Evolutionary conservation across 2,888 invertebrate genomes (phyloP).

Genomic region (Cepaea hortensis): DNA sequence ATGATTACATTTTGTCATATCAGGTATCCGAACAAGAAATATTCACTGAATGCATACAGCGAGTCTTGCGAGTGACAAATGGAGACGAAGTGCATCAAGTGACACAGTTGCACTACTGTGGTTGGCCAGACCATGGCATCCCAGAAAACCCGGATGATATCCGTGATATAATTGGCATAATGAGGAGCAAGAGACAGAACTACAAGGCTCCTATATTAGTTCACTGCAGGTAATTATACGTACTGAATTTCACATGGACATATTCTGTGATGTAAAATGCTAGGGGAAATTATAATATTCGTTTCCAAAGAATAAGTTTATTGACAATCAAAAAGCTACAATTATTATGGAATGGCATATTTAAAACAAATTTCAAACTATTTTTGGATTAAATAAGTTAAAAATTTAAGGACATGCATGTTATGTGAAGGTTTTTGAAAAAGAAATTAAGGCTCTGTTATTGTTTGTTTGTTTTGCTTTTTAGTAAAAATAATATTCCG

Average conservation of each 20-base stretch:
- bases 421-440: no score
- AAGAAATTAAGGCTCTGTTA: no score
- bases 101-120: constrained; percentile 79
- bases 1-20: not conserved
- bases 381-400: no score
- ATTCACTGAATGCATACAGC: constrained; percentile 78
- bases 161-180: constrained; percentile 78
- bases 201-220: constrained; percentile 79
- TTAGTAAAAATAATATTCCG: no score
- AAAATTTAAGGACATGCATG: no score
- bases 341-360: no score
- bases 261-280: not conserved
- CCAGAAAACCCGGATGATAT: constrained; percentile 77
- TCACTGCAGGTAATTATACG: constrained; percentile 78
- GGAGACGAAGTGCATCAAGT: constrained; percentile 56
- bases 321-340: no score
- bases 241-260: not conserved
- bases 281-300: no score
- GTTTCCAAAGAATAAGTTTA: no score
- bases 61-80: constrained; percentile 77
- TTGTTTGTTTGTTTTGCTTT: no score
- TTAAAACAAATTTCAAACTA: no score
- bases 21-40: constrained; percentile 77
- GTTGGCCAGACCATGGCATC: constrained; percentile 81
- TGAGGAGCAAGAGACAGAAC: constrained; percentile 78